A percentile compares a stretch with the other conserved stretches of the same genome.
Evolutionary conservation across 2,113 vertebrate genomes (phyloP).

Genomic region (Chionodraco myersi): DNA sequence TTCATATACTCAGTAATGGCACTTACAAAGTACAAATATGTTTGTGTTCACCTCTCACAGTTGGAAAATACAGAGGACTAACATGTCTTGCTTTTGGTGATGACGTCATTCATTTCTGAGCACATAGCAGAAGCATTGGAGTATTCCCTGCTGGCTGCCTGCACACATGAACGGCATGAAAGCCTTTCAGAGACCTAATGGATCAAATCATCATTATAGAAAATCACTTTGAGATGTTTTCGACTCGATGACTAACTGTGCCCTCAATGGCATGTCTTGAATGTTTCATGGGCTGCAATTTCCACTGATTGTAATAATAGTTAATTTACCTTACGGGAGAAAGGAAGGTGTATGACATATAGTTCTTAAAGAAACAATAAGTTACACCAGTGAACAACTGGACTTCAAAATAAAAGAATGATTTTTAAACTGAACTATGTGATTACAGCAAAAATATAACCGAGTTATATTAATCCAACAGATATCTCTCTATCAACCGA

Average conservation of each 20-base stretch:
- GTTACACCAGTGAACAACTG: background rate
- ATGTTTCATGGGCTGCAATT: background rate
- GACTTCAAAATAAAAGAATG: background rate
- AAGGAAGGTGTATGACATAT: background rate
- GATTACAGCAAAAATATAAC: background rate
- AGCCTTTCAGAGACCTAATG: background rate
- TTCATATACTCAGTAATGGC: background rate
- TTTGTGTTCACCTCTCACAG: background rate
- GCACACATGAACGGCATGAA: background rate
- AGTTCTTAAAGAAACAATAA: background rate
- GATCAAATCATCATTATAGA: background rate
- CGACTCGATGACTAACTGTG: background rate
- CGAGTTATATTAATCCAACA: constrained; percentile 23
- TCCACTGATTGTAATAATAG: background rate
- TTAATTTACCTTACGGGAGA: background rate
- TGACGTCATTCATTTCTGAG: constrained; percentile 1
- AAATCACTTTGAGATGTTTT: background rate
- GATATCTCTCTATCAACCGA: constrained; percentile 2
- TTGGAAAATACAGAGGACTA: background rate
- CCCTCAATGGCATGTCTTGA: background rate
- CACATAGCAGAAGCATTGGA: background rate
- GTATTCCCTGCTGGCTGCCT: background rate
- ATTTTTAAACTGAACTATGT: no score
- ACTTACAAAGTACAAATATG: background rate
- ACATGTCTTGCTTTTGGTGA: background rate